phyloP scores from a whole-genome alignment of 2,888 invertebrate genomes.

The Caenorhabditis plicata region DNA sequence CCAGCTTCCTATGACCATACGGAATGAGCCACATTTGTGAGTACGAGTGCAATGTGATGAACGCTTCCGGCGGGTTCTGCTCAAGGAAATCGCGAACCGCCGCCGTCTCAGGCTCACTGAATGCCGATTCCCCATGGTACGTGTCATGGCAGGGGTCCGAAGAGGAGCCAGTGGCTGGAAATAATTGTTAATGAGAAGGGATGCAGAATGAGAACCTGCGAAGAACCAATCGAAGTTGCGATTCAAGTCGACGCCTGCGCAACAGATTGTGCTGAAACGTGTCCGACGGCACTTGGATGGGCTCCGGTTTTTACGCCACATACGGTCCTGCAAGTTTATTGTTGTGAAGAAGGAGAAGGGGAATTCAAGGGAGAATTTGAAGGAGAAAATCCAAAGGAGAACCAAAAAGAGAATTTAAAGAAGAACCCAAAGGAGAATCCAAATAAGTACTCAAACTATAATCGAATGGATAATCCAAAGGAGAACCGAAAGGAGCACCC shows the following conservation, averaged over 20 bases:
- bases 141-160: slow-evolving; percentile 62
- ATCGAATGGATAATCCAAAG: too few relatives aligned
- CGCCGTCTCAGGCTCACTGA: slow-evolving; percentile 64
- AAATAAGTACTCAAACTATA: too few relatives aligned
- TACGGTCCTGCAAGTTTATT: slow-evolving; percentile 61
- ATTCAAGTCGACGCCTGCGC: slow-evolving; percentile 63
- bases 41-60: slow-evolving; percentile 63
- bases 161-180: slow-evolving; percentile 49
- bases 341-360: too few relatives aligned
- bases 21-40: slow-evolving; percentile 65
- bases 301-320: slow-evolving; percentile 65
- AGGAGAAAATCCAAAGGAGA: too few relatives aligned
- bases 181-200: not conserved
- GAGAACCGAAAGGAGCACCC: too few relatives aligned
- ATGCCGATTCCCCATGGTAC: slow-evolving; percentile 60
- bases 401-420: too few relatives aligned
- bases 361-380: too few relatives aligned
- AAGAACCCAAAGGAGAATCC: too few relatives aligned
- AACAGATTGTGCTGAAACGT: slow-evolving; percentile 57
- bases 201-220: slow-evolving; percentile 37
- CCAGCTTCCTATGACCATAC: slow-evolving; percentile 58
- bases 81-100: slow-evolving; percentile 63
- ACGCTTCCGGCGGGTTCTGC: slow-evolving; percentile 56
- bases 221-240: slow-evolving; percentile 65
- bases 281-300: slow-evolving; percentile 57